These are phyloP conservation scores for Pygocentrus nattereri DNA, from an alignment of 2,797 vertebrate genomes.

Conservation along the genomic window DNA sequence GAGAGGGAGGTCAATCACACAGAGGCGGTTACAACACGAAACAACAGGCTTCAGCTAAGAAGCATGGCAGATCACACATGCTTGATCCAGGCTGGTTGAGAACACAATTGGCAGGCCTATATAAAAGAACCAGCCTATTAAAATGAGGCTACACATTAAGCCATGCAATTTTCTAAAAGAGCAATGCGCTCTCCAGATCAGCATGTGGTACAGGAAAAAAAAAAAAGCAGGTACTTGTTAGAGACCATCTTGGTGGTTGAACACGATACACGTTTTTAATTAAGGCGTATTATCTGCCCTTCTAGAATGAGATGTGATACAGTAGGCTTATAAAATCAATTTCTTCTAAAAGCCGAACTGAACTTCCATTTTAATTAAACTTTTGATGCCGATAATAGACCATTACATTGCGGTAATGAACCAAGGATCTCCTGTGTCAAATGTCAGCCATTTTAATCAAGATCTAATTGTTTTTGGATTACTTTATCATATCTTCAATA, in stretches of 20 bases:
- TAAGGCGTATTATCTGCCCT: constrained; percentile 15
- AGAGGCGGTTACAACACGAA: constrained; percentile 38
- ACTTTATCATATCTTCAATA: constrained; percentile 37
- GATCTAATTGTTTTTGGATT: constrained; percentile 49
- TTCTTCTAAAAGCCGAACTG: constrained; percentile 39
- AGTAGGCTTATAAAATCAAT: constrained; percentile 48
- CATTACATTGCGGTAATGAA: constrained; percentile 25
- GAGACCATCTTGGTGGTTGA: background rate
- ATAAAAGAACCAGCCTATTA: constrained; percentile 8
- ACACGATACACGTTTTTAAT: constrained; percentile 31
- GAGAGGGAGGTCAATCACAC: constrained; percentile 52
- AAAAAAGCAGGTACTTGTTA: background rate
- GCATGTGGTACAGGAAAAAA: background rate
- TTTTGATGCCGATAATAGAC: constrained; percentile 45
- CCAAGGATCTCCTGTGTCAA: constrained; percentile 31
- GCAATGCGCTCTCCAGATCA: background rate
- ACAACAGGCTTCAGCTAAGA: constrained; percentile 18
- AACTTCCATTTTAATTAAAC: constrained; percentile 50
- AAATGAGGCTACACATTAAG: constrained; percentile 29
- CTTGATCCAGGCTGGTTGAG: constrained; percentile 21
- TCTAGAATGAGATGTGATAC: constrained; percentile 19
- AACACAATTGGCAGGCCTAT: constrained; percentile 9
- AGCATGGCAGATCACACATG: constrained; percentile 26
- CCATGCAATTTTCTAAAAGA: constrained; percentile 8
- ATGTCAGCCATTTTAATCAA: constrained; percentile 49